Percentiles rank a stretch among this genome's conserved stretches.
phyloP scores from a whole-genome alignment of 1,140 invertebrate species.

The Calephelis virginiensis region DNA sequence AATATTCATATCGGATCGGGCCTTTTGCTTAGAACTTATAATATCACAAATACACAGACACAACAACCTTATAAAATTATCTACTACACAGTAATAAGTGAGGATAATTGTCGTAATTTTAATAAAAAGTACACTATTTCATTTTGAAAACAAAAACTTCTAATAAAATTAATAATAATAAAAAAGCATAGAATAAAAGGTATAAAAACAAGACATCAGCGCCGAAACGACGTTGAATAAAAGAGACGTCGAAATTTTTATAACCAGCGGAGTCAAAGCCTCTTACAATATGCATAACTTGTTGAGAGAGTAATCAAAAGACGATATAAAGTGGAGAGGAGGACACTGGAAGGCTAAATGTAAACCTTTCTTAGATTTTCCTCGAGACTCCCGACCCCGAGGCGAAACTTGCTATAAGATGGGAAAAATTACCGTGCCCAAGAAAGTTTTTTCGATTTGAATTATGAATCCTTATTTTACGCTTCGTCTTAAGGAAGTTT shows the following conservation, averaged over 20 bases:
- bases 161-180: conserved; percentile 61
- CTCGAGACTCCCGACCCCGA: conserved; percentile 62
- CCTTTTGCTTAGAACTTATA: too few relatives aligned
- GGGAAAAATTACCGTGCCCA: conserved; percentile 73
- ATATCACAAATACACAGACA: too few relatives aligned
- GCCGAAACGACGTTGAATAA: conserved; percentile 55
- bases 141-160: not conserved
- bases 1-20: too few relatives aligned
- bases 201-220: conserved; percentile 64
- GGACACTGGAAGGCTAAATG: conserved; percentile 76
- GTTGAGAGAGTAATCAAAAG: conserved; percentile 78
- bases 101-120: too few relatives aligned
- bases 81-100: too few relatives aligned
- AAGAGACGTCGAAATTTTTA: conserved; percentile 62
- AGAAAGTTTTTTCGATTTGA: conserved; percentile 77
- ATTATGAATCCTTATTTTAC: conserved; percentile 78
- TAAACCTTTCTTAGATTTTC: conserved; percentile 73
- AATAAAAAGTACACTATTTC: not conserved
- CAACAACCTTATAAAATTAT: too few relatives aligned
- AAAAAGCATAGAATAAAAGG: conserved; percentile 52
- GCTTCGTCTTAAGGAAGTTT: conserved; percentile 66
- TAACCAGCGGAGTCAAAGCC: conserved; percentile 56
- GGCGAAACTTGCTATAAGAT: conserved; percentile 73
- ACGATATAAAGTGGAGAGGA: conserved; percentile 75
- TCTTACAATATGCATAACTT: conserved; percentile 77